phyloP scores from a whole-genome alignment of 1,140 invertebrate species.

The Nymphalis io region DNA sequence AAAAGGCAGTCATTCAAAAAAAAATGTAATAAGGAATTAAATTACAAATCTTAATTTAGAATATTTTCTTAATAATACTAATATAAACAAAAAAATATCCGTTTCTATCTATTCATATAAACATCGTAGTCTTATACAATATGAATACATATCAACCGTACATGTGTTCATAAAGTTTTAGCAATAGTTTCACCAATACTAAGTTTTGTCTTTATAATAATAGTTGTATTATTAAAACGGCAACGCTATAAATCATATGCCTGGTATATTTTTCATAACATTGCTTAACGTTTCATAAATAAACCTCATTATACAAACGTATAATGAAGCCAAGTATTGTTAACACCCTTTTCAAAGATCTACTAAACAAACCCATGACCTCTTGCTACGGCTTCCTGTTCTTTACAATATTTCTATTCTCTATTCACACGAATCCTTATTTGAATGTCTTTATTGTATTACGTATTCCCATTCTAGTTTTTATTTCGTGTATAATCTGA shows the following conservation, averaged over 20 bases:
- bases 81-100: too few species aligned
- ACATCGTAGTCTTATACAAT: too few species aligned
- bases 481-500: conserved; percentile 5
- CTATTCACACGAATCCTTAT: conserved; percentile 24
- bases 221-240: not conserved
- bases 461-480: not conserved
- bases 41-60: too few species aligned
- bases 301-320: conserved; percentile 25
- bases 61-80: too few species aligned
- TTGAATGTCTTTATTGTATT: conserved; percentile 28
- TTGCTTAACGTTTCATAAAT: conserved; percentile 23
- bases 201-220: too few species aligned
- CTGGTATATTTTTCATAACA: conserved; percentile 10
- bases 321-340: conserved; percentile 28
- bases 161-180: too few species aligned
- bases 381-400: conserved; percentile 29
- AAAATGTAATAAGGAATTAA: too few species aligned
- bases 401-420: conserved; percentile 31
- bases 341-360: conserved; percentile 29
- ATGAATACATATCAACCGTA: too few species aligned
- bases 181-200: too few species aligned
- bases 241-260: not conserved
- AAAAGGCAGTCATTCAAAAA: too few species aligned
- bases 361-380: conserved; percentile 28
- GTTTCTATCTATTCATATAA: too few species aligned